These are phyloP conservation scores for Eurystomus gularis DNA, from an alignment of 2,113 vertebrate species.

Conservation along the genomic window DNA sequence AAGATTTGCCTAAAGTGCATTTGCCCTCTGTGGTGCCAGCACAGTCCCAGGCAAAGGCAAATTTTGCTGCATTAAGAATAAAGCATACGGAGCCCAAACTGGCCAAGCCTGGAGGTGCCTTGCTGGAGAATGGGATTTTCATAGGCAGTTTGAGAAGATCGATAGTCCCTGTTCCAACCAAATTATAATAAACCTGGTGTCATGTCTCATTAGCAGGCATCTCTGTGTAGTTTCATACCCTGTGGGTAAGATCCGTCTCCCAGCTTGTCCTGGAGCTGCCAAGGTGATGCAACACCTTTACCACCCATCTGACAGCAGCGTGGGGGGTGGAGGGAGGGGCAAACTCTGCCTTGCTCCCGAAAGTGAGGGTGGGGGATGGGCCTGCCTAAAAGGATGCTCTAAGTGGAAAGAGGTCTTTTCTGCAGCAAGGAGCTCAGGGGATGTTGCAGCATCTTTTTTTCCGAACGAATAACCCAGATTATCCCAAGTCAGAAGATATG, in stretches of 20 bases:
- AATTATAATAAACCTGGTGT: slow-evolving; percentile 27
- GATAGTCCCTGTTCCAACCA: not conserved
- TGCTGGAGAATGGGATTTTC: not conserved
- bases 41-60: not conserved
- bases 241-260: not conserved
- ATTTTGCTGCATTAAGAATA: not conserved
- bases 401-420: not conserved
- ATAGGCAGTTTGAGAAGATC: slow-evolving; percentile 13
- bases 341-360: fast-evolving
- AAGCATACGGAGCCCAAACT: not conserved
- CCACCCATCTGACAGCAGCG: not conserved
- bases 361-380: not conserved
- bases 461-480: not conserved
- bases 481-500: not conserved
- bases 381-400: not conserved
- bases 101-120: not conserved
- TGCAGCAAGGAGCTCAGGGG: not conserved
- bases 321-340: fast-evolving
- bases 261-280: not conserved
- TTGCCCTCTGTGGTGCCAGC: not conserved
- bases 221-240: not conserved
- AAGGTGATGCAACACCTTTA: not conserved
- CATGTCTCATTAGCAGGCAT: slow-evolving; percentile 4
- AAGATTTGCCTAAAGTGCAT: not conserved
- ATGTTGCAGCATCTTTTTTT: not conserved